These are phyloP conservation scores for Burhinus bistriatus DNA, from an alignment of 2,113 vertebrate genomes.

Conservation along the genomic window DNA sequence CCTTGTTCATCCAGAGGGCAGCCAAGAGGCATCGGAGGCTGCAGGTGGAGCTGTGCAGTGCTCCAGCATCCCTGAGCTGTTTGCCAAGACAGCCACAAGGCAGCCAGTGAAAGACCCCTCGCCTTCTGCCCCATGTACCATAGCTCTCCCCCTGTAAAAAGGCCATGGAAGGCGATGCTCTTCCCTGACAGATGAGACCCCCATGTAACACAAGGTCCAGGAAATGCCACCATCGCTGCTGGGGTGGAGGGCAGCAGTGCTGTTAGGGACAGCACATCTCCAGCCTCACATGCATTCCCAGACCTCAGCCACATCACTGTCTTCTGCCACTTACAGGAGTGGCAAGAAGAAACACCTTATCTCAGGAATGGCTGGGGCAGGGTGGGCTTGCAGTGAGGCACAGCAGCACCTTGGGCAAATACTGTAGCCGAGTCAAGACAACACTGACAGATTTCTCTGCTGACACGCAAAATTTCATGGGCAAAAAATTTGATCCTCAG, in stretches of 20 bases:
- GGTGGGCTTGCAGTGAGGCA: fast-evolving
- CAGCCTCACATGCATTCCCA: too few species aligned
- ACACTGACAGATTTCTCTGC: background rate
- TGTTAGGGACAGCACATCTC: too few species aligned
- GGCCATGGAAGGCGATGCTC: background rate
- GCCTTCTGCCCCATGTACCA: background rate
- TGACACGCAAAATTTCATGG: background rate
- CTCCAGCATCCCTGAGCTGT: background rate
- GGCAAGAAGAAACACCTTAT: too few species aligned
- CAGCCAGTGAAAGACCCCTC: background rate
- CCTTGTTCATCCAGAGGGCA: background rate
- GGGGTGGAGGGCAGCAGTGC: too few species aligned
- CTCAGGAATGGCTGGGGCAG: background rate
- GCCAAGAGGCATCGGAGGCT: background rate
- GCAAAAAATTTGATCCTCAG: background rate
- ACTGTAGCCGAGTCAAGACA: background rate
- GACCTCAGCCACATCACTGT: too few species aligned
- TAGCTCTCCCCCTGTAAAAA: background rate
- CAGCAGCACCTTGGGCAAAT: background rate
- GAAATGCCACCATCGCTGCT: background rate
- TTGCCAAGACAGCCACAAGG: background rate
- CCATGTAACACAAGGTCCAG: background rate
- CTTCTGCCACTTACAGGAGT: too few species aligned
- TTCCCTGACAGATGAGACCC: background rate
- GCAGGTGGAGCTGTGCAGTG: background rate